phyloP scores from a whole-genome alignment of 2,113 vertebrate species.

The Rhizomys pruinosus region DNA sequence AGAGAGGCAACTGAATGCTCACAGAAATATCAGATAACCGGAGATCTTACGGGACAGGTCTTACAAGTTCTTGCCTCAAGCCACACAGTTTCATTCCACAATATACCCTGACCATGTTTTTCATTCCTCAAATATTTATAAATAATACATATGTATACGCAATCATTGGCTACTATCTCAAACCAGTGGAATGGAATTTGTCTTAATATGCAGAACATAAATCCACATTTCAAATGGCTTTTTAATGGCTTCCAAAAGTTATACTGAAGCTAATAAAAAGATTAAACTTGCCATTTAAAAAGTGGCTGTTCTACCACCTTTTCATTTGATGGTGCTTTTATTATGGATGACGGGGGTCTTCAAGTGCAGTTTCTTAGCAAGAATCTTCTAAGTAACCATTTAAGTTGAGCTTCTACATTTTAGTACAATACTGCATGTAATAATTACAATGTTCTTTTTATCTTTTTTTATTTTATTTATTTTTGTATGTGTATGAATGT shows the following conservation, averaged over 20 bases:
- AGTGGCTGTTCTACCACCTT: neutral
- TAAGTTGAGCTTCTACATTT: neutral
- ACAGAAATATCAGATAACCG: too few relatives aligned
- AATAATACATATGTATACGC: neutral
- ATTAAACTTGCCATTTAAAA: neutral
- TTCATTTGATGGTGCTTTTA: neutral
- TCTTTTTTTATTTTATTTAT: too few relatives aligned
- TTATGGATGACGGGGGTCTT: neutral
- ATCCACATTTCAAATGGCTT: constrained; percentile 40
- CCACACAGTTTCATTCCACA: too few relatives aligned
- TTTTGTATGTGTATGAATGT: too few relatives aligned
- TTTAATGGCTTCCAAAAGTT: neutral
- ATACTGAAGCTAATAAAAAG: constrained; percentile 22
- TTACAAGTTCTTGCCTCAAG: too few relatives aligned
- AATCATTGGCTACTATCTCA: neutral
- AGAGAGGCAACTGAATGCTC: too few relatives aligned
- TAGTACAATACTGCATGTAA: neutral
- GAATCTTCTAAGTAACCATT: neutral
- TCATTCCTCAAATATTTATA: neutral
- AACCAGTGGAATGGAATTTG: neutral
- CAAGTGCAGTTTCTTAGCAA: neutral
- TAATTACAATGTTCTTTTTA: too few relatives aligned
- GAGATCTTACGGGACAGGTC: too few relatives aligned
- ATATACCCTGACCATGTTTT: neutral
- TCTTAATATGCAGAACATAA: neutral